Conservation (phyloP, 1,140 invertebrate genomes). For the Eubasilissa regina region DNA sequence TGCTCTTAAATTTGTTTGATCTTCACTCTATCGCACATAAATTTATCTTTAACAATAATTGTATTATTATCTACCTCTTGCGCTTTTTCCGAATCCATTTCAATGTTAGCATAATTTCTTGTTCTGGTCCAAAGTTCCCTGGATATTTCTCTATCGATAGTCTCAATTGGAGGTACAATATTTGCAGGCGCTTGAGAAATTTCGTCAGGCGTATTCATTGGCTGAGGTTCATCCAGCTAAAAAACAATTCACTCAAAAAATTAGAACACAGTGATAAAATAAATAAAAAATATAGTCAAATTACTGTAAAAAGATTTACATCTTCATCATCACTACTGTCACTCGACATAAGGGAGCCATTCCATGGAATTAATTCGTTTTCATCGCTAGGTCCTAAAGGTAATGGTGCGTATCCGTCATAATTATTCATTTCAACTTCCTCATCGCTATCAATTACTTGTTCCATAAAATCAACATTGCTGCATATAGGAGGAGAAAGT, state of each 20-base stretch:
- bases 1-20: no score
- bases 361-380: slow-evolving; percentile 42
- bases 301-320: slow-evolving; percentile 11
- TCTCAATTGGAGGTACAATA: slow-evolving; percentile 67
- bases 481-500: slow-evolving; percentile 34
- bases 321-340: slow-evolving; percentile 53
- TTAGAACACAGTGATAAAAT: background rate
- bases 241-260: slow-evolving; percentile 17
- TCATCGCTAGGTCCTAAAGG: slow-evolving; percentile 50
- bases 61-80: slow-evolving; percentile 64
- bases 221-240: slow-evolving; percentile 43
- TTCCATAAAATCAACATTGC: slow-evolving; percentile 36
- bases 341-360: slow-evolving; percentile 36
- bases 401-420: slow-evolving; percentile 54
- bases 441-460: slow-evolving; percentile 40
- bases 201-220: slow-evolving; percentile 30
- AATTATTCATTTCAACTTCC: slow-evolving; percentile 47
- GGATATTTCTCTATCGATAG: slow-evolving; percentile 65
- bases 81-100: slow-evolving; percentile 68
- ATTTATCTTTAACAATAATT: background rate
- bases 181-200: background rate
- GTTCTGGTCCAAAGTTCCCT: slow-evolving; percentile 68
- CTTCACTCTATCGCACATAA: no score
- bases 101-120: slow-evolving; percentile 64
- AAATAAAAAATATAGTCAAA: background rate